Evolutionary conservation across 2,113 vertebrate genomes (phyloP), one percentile per base, ranked within the genome.

Genomic region (Siniperca knerii): DNA sequence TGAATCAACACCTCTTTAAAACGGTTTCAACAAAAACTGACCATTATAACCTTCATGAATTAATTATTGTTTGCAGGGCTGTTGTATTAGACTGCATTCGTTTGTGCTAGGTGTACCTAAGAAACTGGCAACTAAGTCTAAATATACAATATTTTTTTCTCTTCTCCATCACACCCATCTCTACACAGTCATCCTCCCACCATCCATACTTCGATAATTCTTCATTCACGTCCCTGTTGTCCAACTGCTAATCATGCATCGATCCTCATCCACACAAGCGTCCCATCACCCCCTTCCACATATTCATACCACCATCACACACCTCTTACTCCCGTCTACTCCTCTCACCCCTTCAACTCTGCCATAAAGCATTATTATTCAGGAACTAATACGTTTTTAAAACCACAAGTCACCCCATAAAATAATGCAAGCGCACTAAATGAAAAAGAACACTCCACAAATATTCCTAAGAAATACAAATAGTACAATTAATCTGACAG

Each of bases 381-480:
- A 62, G 20, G 11, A 60, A 9, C 11, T 16, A 42, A 52, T 57
- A 20, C 6, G 3, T 55, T 76, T 58, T 46, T 58, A 50, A 70
- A 70, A 33, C 37, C 40, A 62, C 21, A 78, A 50, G 25, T 74
- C 46, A 69, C 4, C 7, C 55, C 7, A 54, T 29, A 52, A 50
- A 67, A 8, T 55, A 72, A n/a, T 21, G 2, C 0, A 60, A 15
- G 25, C 48, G 7, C 7, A 68, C 23, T n/a, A 12, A 50, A 25
- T 66, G 3, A 46, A 33, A 60, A 61, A 44, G 11, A 44, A 11
- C 20, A 18, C 0, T 4, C 44, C 18, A 21, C 35, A 60, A 42
- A 9, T 75, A 69, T 68, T 75, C 4, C 7, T 8, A 54, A 72
- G 60, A 78, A 77, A 80, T 37, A 46, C 44, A 76, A 61, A 60